Percentiles rank a stretch among this genome's conserved stretches.
These are phyloP conservation scores for Dendrolimus pini DNA, from an alignment of 2,888 invertebrate genomes.

Conservation along the genomic window DNA sequence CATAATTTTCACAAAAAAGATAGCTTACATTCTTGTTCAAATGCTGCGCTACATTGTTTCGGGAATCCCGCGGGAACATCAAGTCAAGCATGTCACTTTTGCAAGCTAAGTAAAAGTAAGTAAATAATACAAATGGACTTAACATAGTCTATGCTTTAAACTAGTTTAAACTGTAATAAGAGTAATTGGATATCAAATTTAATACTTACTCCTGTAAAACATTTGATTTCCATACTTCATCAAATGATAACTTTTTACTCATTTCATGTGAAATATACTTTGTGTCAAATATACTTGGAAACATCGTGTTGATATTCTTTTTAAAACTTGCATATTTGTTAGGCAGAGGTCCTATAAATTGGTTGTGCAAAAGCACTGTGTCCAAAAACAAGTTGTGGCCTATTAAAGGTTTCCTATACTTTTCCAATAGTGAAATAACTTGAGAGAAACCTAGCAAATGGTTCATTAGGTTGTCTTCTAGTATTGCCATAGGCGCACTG, in stretches of 20 bases:
- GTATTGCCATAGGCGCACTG: constrained; percentile 39
- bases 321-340: constrained; percentile 80
- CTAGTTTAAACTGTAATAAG: too few species aligned
- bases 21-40: too few species aligned
- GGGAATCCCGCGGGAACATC: too few species aligned
- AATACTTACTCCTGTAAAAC: constrained; percentile 63
- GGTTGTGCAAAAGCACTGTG: constrained; percentile 81
- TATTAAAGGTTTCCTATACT: constrained; percentile 81
- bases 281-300: constrained; percentile 84
- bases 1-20: too few species aligned
- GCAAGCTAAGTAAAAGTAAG: too few species aligned
- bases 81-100: too few species aligned
- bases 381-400: constrained; percentile 87
- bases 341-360: constrained; percentile 83
- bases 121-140: too few species aligned
- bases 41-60: too few species aligned
- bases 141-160: too few species aligned
- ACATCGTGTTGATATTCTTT: constrained; percentile 72
- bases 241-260: constrained; percentile 47
- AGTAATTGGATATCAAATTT: not conserved
- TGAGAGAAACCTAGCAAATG: constrained; percentile 80
- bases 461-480: constrained; percentile 69
- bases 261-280: constrained; percentile 81
- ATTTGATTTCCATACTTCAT: constrained; percentile 72
- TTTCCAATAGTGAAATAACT: constrained; percentile 78